Evolutionary conservation across 2,113 vertebrate species (phyloP).

Genomic region (Lophius piscatorius): DNA sequence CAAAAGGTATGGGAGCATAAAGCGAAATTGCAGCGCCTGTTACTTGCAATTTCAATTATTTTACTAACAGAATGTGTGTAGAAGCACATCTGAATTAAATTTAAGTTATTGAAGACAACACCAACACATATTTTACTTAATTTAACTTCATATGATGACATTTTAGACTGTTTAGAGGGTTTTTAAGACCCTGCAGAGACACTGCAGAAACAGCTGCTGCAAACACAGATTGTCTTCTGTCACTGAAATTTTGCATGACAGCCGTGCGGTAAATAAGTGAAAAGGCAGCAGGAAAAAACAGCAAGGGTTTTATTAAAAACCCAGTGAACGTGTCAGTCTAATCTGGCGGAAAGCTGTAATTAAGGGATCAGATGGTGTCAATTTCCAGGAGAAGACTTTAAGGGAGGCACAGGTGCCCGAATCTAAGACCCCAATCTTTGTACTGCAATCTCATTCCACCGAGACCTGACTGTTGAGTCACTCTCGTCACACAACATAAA

Average conservation of each 20-base stretch:
- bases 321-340: constrained; percentile 38
- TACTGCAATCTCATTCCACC: background rate
- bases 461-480: constrained; percentile 17
- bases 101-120: too few relatives aligned
- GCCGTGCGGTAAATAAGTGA: constrained; percentile 25
- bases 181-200: too few relatives aligned
- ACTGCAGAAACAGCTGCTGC: background rate
- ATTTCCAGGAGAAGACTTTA: constrained; percentile 23
- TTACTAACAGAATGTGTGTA: too few relatives aligned
- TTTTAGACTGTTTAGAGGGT: too few relatives aligned
- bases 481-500: constrained; percentile 26
- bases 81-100: too few relatives aligned
- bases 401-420: constrained; percentile 32
- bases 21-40: too few relatives aligned
- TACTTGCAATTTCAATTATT: too few relatives aligned
- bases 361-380: constrained; percentile 51
- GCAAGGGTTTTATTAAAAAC: constrained; percentile 34
- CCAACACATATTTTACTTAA: too few relatives aligned
- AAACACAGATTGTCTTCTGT: constrained; percentile 4
- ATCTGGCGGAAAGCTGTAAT: constrained; percentile 51
- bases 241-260: constrained; percentile 12
- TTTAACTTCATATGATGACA: too few relatives aligned
- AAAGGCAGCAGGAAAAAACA: constrained; percentile 18
- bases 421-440: constrained; percentile 18
- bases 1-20: too few relatives aligned